Evolutionary conservation across 2,113 vertebrate genomes (phyloP).

Genomic region (Phrynocephalus versicolor): DNA sequence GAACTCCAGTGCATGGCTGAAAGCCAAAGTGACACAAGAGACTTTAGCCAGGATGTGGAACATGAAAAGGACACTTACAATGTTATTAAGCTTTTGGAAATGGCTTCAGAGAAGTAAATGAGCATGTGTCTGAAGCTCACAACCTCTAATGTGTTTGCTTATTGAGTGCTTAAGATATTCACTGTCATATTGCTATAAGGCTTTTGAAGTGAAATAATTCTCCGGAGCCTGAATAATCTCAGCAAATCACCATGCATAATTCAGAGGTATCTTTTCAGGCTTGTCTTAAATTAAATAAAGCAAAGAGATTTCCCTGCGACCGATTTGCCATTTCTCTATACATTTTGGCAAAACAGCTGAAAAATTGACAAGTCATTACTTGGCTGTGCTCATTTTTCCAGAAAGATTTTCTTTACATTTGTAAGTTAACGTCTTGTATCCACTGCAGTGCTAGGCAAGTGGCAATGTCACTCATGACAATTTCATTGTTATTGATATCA

Average conservation of each 20-base stretch:
- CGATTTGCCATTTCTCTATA: slow-evolving; percentile 23
- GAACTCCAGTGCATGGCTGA: not conserved
- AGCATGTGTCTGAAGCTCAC: not conserved
- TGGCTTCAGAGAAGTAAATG: not conserved
- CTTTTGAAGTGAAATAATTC: slow-evolving; percentile 24
- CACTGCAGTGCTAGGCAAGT: not conserved
- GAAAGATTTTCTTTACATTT: slow-evolving; percentile 19
- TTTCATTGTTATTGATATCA: not conserved
- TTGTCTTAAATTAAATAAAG: slow-evolving; percentile 42
- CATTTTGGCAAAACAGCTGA: slow-evolving; percentile 23
- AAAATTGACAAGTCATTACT: slow-evolving; percentile 12
- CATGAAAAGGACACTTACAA: slow-evolving; percentile 10
- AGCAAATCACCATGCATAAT: slow-evolving; percentile 19
- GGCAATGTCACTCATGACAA: not conserved
- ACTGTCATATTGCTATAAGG: slow-evolving; percentile 9
- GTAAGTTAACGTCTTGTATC: slow-evolving; percentile 31
- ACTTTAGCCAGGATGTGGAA: not conserved
- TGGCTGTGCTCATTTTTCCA: not conserved
- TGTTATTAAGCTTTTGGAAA: slow-evolving; percentile 2
- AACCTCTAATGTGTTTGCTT: slow-evolving; percentile 31
- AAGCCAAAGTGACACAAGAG: not conserved
- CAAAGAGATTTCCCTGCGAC: not conserved
- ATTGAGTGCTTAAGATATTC: slow-evolving; percentile 20
- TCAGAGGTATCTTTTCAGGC: slow-evolving; percentile 19
- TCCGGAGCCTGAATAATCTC: slow-evolving; percentile 27